Conservation (phyloP, 2,888 invertebrate species). For the Mesorhabditis sp. region DNA sequence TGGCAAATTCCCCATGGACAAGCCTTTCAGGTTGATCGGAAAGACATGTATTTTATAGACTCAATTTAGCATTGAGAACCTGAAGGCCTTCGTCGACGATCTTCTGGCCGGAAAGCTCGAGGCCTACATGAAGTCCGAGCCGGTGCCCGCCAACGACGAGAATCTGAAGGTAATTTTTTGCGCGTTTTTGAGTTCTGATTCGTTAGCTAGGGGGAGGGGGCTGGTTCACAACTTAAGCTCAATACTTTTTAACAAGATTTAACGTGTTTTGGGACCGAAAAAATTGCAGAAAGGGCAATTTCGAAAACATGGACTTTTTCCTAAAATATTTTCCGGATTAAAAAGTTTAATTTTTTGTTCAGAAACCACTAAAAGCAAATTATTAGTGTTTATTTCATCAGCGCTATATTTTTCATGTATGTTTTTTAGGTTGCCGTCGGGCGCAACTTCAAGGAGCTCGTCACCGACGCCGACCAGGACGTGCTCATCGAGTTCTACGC, state of each 20-base stretch:
- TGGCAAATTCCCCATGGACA: conserved; percentile 82
- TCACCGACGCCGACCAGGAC: conserved; percentile 84
- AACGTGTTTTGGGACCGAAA: too few species aligned
- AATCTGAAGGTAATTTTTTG: conserved; percentile 60
- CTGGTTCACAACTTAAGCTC: too few species aligned
- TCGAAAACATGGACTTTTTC: too few species aligned
- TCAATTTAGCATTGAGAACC: conserved; percentile 72
- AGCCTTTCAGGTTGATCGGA: conserved; percentile 77
- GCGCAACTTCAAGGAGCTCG: conserved; percentile 87
- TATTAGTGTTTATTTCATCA: background rate
- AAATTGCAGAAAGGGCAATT: too few species aligned
- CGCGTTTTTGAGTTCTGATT: too few species aligned
- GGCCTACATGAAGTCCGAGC: conserved; percentile 90
- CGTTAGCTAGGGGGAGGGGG: too few species aligned
- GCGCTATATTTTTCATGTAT: background rate
- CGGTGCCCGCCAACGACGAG: conserved; percentile 79
- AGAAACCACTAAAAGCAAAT: background rate
- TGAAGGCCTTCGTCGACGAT: conserved; percentile 80
- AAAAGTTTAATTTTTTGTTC: too few species aligned
- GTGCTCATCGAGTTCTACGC: conserved; percentile 96
- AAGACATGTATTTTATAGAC: background rate
- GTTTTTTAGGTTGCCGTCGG: conserved; percentile 76
- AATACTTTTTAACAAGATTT: too few species aligned
- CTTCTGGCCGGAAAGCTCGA: conserved; percentile 78
- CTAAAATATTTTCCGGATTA: too few species aligned